Evolutionary conservation across 1,140 invertebrate species (phyloP), one percentile per base, ranked within the genome.

Genomic region (Globodera rostochiensis): DNA sequence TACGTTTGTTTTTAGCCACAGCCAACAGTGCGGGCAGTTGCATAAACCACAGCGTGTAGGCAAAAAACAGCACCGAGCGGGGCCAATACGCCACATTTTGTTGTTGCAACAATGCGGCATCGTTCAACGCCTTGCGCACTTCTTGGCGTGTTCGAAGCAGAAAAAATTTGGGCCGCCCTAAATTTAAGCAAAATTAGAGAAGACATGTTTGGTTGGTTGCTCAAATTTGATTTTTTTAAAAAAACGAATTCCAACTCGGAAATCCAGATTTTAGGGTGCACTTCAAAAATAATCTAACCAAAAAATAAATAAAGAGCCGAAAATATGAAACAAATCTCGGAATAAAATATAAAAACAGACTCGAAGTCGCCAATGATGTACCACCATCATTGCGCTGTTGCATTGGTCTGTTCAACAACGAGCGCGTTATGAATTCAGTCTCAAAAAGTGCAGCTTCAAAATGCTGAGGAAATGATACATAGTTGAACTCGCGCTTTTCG

Each of bases 11-110:
- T 92, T 53, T 91, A 87, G 82, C 84, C 84, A 77, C 91, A 69
- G 91, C 91, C 79, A 94, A 91, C 88, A 93, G 94, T 74, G 95
- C 94, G 11, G 96, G 95, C 82, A 99, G 92, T 89, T 96, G 94
- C 85, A 98, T 93, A 91, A 98, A 99, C 94, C 98, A 99, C n/a
- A 99, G 92, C 80, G 96, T 97, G 90, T 90, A 88, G 19, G 90
- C 90, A 87, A 92, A 92, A 81, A 91, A 90, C 21, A 92, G 84
- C 7, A 93, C 83, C 86, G 90, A 92, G 91, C 95, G 95, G 19
- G 96, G 95, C 97, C 96, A 98, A 69, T 93, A 91, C 85, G 95
- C 93, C 46, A 95, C 95, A 71, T 91, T 91, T 84, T 91, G 87
- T 53, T 93, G 90, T 3, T 60, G 86, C 93, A 93, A 84, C 94